A percentile compares a stretch with the other conserved stretches of the same genome.
These are phyloP conservation scores for Merluccius polli DNA, from an alignment of 2,797 vertebrate genomes.

Conservation along the genomic window DNA sequence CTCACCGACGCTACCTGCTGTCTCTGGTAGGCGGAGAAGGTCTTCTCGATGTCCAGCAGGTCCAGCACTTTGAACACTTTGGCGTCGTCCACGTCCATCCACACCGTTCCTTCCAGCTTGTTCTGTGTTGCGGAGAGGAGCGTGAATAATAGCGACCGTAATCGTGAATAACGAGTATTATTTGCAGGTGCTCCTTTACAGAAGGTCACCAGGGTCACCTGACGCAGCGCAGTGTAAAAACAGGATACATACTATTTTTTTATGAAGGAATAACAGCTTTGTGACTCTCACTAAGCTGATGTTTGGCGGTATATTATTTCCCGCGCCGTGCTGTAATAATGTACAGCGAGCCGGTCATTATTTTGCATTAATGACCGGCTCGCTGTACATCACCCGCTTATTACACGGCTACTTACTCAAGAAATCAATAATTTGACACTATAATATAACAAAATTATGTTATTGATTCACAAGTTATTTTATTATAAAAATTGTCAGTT, in stretches of 20 bases:
- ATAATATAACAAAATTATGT: too few relatives aligned
- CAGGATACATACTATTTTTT: not conserved
- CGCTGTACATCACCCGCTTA: too few relatives aligned
- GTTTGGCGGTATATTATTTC: not conserved
- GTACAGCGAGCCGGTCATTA: not conserved
- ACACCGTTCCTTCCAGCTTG: slow-evolving; percentile 92
- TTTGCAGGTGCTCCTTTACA: too few relatives aligned
- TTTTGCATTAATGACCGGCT: slow-evolving; percentile 3
- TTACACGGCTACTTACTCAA: too few relatives aligned
- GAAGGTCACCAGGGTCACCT: too few relatives aligned
- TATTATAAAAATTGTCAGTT: too few relatives aligned
- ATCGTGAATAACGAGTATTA: not conserved
- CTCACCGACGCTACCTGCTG: slow-evolving; percentile 85
- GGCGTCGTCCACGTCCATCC: slow-evolving; percentile 88
- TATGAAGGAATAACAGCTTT: not conserved
- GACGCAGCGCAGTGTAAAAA: too few relatives aligned
- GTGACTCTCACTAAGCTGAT: not conserved
- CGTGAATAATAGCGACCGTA: not conserved
- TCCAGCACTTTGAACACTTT: slow-evolving; percentile 94
- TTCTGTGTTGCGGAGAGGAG: slow-evolving; percentile 71
- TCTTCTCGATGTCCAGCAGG: slow-evolving; percentile 92
- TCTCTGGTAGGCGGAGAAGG: slow-evolving; percentile 97
- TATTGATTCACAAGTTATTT: too few relatives aligned
- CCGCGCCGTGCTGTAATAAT: too few relatives aligned
- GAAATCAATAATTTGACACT: too few relatives aligned